Evolutionary conservation across 2,113 vertebrate species (phyloP), one percentile per base, ranked within the genome.

Genomic region (Promerops cafer): DNA sequence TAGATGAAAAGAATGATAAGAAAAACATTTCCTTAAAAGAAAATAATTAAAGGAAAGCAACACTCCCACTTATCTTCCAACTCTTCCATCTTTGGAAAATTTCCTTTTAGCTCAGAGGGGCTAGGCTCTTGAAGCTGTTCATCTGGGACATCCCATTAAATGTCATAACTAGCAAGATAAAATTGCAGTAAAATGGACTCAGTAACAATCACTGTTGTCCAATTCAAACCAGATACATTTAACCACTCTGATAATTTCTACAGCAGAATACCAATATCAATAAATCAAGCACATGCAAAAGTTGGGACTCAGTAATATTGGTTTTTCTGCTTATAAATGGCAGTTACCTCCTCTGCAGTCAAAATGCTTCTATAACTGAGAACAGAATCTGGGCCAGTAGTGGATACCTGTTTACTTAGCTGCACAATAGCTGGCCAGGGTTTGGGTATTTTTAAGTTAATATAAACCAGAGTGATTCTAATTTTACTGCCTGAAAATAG

Each of bases 1-100:
- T 35, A 93, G 93, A 95, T 92, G 1, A 95, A 81, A 93, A 88
- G 70, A 94, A 91, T 52, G 44, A 87, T 87, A 94, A 89, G 72
- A 82, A 95, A 95, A 96, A 82, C 44, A 87, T 87, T 87, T 91
- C n/a, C 65, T 76, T 91, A 5, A 70, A 52, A 72, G 83, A 89
- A 69, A 60, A 72, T 11, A 61, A 82, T 45, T 33, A 77, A 92
- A 78, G 56, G 39, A 93, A 94, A 91, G 72, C 47, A 92, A 63
- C 65, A 68, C 76, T 74, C 64, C 60, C 27, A 75, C 27, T 90
- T 81, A 57, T 56, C 35, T 77, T 86, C 54, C 68, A 90, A 44
- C 54, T 89, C 83, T 50, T 90, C 63, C 63, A 57, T 94, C 85
- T 89, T 77, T 83, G 44, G 68, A 90, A 88, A 72, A 83, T 75